Conservation (phyloP, 2,113 vertebrate species). For the Barbus barbus region DNA sequence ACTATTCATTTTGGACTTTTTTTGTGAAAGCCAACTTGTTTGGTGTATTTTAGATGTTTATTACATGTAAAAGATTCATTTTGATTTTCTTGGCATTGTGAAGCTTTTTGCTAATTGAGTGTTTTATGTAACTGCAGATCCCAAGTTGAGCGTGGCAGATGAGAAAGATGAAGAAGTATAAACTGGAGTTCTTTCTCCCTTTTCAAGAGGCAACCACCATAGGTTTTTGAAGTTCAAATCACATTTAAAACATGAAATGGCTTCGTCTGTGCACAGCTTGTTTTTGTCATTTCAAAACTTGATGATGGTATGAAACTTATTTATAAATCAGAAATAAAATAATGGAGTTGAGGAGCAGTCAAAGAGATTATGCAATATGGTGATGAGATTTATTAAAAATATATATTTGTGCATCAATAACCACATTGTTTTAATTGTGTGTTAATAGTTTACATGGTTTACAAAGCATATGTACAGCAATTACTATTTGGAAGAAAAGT, state of each 20-base stretch:
- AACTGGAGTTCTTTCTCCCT: not conserved
- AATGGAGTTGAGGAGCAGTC: too few species aligned
- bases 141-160: slow-evolving; percentile 14
- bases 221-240: not conserved
- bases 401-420: not conserved
- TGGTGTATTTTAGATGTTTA: not conserved
- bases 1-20: not conserved
- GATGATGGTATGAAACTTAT: not conserved
- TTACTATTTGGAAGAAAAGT: not conserved
- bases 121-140: slow-evolving; percentile 38
- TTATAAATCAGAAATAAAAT: too few species aligned
- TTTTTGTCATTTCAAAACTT: not conserved
- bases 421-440: not conserved
- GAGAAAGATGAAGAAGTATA: slow-evolving; percentile 37
- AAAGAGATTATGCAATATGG: too few species aligned
- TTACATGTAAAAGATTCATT: not conserved
- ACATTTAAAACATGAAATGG: not conserved
- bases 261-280: not conserved
- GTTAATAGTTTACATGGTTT: too few species aligned
- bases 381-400: too few species aligned
- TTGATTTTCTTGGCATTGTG: not conserved
- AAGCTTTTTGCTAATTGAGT: not conserved
- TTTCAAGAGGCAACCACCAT: not conserved
- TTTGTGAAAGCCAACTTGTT: not conserved
- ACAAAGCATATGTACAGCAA: too few species aligned